Conservation (phyloP, 2,797 vertebrate species). For the Peromyscus aztecus region DNA sequence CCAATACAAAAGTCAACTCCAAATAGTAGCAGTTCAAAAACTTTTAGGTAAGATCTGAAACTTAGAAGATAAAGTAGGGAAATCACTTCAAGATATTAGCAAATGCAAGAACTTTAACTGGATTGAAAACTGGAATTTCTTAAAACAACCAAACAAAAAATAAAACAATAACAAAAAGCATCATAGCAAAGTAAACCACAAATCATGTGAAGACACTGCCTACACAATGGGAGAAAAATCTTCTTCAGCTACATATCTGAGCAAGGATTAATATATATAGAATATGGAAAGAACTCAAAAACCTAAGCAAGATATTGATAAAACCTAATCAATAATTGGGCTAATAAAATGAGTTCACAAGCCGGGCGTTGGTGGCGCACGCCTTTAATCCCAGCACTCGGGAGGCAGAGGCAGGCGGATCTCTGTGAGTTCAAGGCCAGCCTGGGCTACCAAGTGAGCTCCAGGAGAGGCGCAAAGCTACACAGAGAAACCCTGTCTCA, state of each 20-base stretch:
- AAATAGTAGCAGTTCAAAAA: not conserved
- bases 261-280: not conserved
- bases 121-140: not conserved
- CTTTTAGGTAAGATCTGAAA: not conserved
- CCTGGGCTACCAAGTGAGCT: no score
- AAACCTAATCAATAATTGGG: not conserved
- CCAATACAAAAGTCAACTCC: not conserved
- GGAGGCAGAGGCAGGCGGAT: no score
- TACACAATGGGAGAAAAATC: not conserved
- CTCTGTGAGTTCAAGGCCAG: no score
- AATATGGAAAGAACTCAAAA: not conserved
- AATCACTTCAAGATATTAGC: not conserved
- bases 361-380: no score
- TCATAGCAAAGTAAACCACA: not conserved
- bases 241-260: not conserved
- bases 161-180: not conserved
- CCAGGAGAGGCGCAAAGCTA: no score
- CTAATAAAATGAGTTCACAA: no score
- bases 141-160: not conserved
- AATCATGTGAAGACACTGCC: not conserved
- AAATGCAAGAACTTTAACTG: not conserved
- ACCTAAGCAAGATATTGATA: not conserved
- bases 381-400: no score
- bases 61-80: not conserved
- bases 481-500: no score